Percentiles rank a stretch among this genome's conserved stretches.
phyloP scores from a whole-genome alignment of 2,888 invertebrate genomes.

The Himalopsyche tibetana region DNA sequence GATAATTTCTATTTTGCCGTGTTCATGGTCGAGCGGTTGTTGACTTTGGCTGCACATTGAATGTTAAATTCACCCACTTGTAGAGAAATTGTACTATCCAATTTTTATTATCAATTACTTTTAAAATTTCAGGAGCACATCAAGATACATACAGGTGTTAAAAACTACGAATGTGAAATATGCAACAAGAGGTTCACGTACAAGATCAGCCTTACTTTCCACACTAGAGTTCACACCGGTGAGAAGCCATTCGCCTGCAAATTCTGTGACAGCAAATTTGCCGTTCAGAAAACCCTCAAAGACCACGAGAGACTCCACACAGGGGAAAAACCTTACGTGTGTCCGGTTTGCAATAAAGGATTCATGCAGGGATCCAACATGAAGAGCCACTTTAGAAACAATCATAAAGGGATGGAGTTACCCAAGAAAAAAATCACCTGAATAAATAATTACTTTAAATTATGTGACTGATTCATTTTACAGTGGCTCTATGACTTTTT shows the following conservation, averaged over 20 bases:
- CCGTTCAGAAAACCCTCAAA: conserved; percentile 59
- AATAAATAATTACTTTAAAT: neutral
- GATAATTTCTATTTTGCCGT: too few species aligned
- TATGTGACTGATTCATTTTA: too few species aligned
- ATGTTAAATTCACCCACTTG: too few species aligned
- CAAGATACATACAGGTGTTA: conserved; percentile 61
- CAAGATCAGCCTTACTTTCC: conserved; percentile 60
- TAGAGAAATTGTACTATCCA: neutral
- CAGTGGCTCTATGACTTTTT: too few species aligned
- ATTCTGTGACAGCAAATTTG: conserved; percentile 62
- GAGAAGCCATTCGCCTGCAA: conserved; percentile 63
- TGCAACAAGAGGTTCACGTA: conserved; percentile 60
- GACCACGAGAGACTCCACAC: conserved; percentile 65
- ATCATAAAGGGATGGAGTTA: conserved; percentile 59
- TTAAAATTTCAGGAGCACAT: conserved; percentile 57
- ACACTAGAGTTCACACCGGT: conserved; percentile 62
- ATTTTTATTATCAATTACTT: neutral
- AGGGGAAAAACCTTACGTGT: conserved; percentile 62
- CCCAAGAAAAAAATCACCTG: neutral
- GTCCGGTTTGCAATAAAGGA: conserved; percentile 62
- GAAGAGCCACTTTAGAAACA: conserved; percentile 64
- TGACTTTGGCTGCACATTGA: too few species aligned
- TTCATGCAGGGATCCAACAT: conserved; percentile 64
- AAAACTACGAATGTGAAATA: conserved; percentile 60
- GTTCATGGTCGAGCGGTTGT: too few species aligned